These are phyloP conservation scores for Pontoporia blainvillei DNA, from an alignment of 2,113 vertebrate species.

Conservation along the genomic window DNA sequence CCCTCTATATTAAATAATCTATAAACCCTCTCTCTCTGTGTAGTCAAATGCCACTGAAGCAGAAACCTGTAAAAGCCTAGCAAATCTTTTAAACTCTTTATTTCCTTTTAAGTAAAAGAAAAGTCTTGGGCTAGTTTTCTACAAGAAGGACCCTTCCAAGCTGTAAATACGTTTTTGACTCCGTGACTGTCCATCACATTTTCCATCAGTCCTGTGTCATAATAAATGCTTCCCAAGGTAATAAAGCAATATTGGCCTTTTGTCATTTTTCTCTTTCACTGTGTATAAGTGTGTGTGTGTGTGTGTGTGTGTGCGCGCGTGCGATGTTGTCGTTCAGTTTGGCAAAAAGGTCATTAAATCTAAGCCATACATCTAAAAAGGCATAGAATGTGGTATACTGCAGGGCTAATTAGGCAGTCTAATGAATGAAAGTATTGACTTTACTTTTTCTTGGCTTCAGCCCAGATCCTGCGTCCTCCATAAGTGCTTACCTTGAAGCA, in stretches of 20 bases:
- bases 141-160: neutral
- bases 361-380: neutral
- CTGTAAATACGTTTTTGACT: neutral
- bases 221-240: neutral
- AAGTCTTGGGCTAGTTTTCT: neutral
- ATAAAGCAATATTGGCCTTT: neutral
- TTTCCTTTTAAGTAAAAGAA: slow-evolving; percentile 2
- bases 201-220: neutral
- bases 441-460: neutral
- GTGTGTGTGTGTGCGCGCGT: neutral
- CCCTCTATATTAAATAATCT: neutral
- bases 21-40: neutral
- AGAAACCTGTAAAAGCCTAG: neutral
- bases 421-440: neutral
- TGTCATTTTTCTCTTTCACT: neutral
- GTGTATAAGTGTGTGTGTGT: neutral
- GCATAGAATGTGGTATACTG: neutral
- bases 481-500: neutral
- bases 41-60: neutral
- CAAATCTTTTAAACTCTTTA: neutral
- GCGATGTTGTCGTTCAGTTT: neutral
- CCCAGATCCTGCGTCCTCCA: neutral
- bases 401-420: neutral
- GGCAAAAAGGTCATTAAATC: neutral
- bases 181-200: neutral